Base-by-base conservation (phyloP, 2,797 vertebrate species). In the Trachurus trachurus region DNA sequence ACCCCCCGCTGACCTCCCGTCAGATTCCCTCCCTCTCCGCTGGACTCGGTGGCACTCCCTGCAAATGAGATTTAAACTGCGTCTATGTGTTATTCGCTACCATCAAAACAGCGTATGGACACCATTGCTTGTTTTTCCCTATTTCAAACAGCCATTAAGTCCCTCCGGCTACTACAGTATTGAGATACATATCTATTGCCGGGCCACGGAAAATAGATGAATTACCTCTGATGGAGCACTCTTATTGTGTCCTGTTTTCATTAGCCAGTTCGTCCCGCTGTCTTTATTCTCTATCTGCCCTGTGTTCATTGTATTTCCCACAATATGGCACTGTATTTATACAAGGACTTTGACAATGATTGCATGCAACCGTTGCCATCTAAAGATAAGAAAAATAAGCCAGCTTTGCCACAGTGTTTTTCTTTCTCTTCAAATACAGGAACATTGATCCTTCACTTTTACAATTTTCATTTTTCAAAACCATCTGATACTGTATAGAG, bases 1-100 rank as follows among this genome's bases (percentile, higher is more conserved):
- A 92, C 78, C 80, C 84, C 82, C 86, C 75, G 65, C 68, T 92
- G 89, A 86, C 89, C 89, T 89, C 61, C 79, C 80, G 84, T 87
- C 80, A 65, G 31, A 61, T 82, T 76, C 78, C 39, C 65, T 70
- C 50, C 29, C 65, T 40, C 50, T 83, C 68, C 6, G 56, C 61
- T 69, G 69, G 61, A 54, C 37, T 61, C 12, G 2, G n/a, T 66
- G 42, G 37, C 68, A 42, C 64, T 79, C 62, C 62, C 47, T 71
- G 71, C 17, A 82, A 66, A 80, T 56, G 16, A 78, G 49, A 76
- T 68, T 74, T 64, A 71, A 74, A 69, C 50, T 62, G 60, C 50
- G 37, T 71, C 12, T 9, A 9, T 54, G 45, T 13, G 22, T 58
- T 5, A 61, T 31, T 76, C 7, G 1, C 34, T 70, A 52, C 52